Evolutionary conservation across 2,888 invertebrate genomes (phyloP).

Genomic region (Synanthedon vespiformis): DNA sequence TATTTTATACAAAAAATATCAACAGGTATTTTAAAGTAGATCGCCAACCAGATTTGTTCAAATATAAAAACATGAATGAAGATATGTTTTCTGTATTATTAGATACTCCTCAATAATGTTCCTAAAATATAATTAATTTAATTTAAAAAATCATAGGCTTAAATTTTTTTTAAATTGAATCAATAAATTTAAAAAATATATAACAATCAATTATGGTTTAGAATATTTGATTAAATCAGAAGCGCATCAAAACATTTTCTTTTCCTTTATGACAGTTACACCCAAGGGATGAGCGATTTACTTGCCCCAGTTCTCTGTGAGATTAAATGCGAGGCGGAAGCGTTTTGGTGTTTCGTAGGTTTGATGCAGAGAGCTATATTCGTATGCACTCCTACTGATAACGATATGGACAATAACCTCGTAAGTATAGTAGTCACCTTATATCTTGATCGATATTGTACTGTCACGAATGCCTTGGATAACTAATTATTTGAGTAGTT

Average conservation of each 20-base stretch:
- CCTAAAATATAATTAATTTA: no score
- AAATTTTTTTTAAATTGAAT: no score
- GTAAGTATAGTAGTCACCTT: conserved; percentile 45
- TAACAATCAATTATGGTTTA: no score
- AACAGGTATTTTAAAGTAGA: no score
- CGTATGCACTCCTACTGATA: conserved; percentile 93
- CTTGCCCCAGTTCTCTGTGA: conserved; percentile 93
- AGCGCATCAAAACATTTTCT: background rate
- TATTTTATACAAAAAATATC: background rate
- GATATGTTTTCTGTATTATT: no score
- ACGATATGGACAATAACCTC: conserved; percentile 94
- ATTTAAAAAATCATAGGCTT: no score
- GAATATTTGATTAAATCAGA: background rate
- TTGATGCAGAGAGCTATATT: conserved; percentile 95
- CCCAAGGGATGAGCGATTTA: conserved; percentile 97
- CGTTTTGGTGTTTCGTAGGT: conserved; percentile 98
- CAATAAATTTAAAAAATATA: background rate
- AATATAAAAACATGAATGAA: no score
- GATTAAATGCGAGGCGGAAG: conserved; percentile 93
- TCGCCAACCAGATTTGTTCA: no score
- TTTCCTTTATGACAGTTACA: conserved; percentile 62
- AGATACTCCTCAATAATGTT: no score
- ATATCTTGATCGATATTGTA: background rate
- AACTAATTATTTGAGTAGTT: no score
- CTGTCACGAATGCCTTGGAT: no score